Conservation (phyloP, 2,797 vertebrate species). For the Sebastes variabilis region DNA sequence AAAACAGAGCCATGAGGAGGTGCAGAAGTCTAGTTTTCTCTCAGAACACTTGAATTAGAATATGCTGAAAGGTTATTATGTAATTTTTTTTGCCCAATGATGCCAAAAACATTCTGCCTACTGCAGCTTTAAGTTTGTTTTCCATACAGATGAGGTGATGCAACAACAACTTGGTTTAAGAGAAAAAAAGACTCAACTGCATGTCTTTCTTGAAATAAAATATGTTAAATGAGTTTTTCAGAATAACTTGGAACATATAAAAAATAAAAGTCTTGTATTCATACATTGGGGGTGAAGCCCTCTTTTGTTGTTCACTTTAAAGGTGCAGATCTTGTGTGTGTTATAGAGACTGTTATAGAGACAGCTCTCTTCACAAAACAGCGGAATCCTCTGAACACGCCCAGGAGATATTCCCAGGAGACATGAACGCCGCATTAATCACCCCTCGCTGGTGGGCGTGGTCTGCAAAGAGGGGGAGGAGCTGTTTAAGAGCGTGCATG, state of each 20-base stretch:
- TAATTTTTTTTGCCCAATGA: too few relatives aligned
- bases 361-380: background rate
- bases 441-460: constrained; percentile 59
- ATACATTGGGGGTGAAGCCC: background rate
- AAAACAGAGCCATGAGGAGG: too few relatives aligned
- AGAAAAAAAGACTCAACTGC: background rate
- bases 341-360: background rate
- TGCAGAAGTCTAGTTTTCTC: too few relatives aligned
- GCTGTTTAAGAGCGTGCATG: constrained; percentile 32
- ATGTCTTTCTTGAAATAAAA: background rate
- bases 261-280: background rate
- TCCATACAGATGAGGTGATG: background rate
- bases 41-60: too few relatives aligned
- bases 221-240: background rate
- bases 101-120: too few relatives aligned
- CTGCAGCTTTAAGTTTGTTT: too few relatives aligned
- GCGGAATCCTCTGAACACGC: constrained; percentile 43
- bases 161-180: background rate
- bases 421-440: constrained; percentile 71
- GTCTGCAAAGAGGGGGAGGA: constrained; percentile 52
- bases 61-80: too few relatives aligned
- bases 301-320: background rate
- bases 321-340: background rate
- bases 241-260: background rate
- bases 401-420: constrained; percentile 43